Base-by-base conservation (phyloP, 2,797 vertebrate genomes). In the Sphenodon punctatus region DNA sequence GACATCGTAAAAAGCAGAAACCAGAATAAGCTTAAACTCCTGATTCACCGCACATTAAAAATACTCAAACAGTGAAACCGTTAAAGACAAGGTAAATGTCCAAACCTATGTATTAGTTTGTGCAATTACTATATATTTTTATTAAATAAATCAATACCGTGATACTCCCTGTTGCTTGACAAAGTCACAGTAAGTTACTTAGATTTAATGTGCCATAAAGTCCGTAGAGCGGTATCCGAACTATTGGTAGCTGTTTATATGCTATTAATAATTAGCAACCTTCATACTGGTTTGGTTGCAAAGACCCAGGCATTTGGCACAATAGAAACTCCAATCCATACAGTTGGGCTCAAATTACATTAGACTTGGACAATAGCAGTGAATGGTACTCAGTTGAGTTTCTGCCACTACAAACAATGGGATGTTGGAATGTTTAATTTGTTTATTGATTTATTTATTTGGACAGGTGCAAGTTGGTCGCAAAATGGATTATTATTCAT, bases 261-360 rank as follows among this genome's bases (percentile, higher is more conserved):
- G 91, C 92, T 92, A 94, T 95, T 95, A 95, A 93, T 95, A 93
- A 95, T 95, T 94, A 94, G 92, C 92, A 92, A 76, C 88, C 75
- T 91, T 92, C 84, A 60, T 85, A 78, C 56, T 70, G 80, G 87
- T 86, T 85, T 86, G 86, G 92, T 92, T 90, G 86, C 73, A 87
- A 85, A 83, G 84, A 91, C 38, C 85, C 66, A 59, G 1, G 3
- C 76, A 25, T 77, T 89, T 55, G 61, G 73, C 82, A 89, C 88
- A 92, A 87, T 71, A 76, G 87, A 88, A 92, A 90, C 82, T 84
- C 86, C 82, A 22, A 79, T 84, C 82, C 83, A 32, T 88, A 71
- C 49, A 1, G 81, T 88, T 90, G 78, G 85, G 67, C 88, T 92
- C 88, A 89, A 73, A 88, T 94, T 92, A 86, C 86, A 56, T 89